Base-by-base conservation (phyloP, 1,140 invertebrate genomes). In the Chionoecetes opilio region DNA sequence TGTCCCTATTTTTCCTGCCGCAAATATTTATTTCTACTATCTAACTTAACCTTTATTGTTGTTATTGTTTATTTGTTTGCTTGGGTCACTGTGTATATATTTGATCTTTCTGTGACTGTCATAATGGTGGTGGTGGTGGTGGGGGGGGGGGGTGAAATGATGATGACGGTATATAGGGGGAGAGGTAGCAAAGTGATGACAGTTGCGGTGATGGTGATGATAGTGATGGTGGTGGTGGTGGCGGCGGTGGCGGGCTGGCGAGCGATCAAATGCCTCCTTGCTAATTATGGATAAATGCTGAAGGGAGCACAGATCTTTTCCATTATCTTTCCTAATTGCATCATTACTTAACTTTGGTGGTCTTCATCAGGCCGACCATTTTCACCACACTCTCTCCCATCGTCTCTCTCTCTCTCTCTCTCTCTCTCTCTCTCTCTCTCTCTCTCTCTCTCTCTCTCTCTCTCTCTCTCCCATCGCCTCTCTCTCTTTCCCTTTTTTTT, bases 281-380 rank as follows among this genome's bases (percentile, higher is more conserved):
- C 63, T 75, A 75, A 75, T 75, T 75, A 75, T 17, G 21, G n/a
- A 75, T n/a, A 75, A n/a, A 75, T 75, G 63, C 11, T n/a, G 63
- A 75, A 8, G 21, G 63, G n/a, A n/a, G 63, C 63, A 26, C 21
- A 75, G 63, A 75, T 75, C 63, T 75, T n/a, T 75, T n/a, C 63
- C 63, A 75, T 75, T n/a, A 75, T 75, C 63, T 75, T 21, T 75
- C n/a, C 63, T 75, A 75, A 75, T 75, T 75, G 63, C 63, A 75
- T 75, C 63, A 75, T 75, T 75, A 75, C 63, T 75, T 75, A 11
- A 75, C 9, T 75, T n/a, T 6, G 21, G 9, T 6, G 21, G 9
- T 75, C 63, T n/a, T 26, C 63, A 75, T 75, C 63, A 75, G 21
- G 1, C n/a, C 63, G 21, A 0, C 63, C 63, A 26, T 75, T n/a